Evolutionary conservation across 2,113 vertebrate genomes (phyloP).

Genomic region (Isichthys henryi): DNA sequence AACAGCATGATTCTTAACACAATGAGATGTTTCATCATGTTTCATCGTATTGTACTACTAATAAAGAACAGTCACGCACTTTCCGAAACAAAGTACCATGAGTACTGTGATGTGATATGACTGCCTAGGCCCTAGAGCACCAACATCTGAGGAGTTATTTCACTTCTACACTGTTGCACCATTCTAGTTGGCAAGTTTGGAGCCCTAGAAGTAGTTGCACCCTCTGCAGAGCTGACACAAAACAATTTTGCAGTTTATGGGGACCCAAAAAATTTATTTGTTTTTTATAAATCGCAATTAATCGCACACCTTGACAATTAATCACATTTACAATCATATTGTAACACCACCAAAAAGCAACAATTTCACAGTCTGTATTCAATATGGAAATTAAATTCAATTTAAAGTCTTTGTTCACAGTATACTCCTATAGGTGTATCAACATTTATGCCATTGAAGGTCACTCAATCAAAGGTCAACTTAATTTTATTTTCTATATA

Average conservation of each 20-base stretch:
- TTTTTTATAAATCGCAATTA: background rate
- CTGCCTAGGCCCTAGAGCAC: background rate
- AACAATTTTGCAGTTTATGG: background rate
- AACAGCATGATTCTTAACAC: slow-evolving; percentile 5
- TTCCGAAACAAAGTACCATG: background rate
- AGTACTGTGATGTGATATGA: background rate
- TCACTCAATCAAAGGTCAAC: background rate
- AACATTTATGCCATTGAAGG: background rate
- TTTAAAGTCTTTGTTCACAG: background rate
- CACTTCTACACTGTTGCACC: background rate
- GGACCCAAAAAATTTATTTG: background rate
- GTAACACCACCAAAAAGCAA: background rate
- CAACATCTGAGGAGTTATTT: background rate
- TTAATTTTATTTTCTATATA: background rate
- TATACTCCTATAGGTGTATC: background rate
- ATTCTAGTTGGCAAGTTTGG: background rate
- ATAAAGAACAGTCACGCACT: background rate
- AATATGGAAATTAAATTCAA: background rate
- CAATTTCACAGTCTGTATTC: background rate
- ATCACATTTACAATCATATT: background rate
- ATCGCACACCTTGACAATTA: background rate
- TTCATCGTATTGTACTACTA: background rate
- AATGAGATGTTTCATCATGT: background rate
- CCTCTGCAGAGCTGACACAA: background rate
- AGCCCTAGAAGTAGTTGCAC: background rate